Conservation (phyloP, 2,888 invertebrate species). For the Pardosa pseudoannulata region DNA sequence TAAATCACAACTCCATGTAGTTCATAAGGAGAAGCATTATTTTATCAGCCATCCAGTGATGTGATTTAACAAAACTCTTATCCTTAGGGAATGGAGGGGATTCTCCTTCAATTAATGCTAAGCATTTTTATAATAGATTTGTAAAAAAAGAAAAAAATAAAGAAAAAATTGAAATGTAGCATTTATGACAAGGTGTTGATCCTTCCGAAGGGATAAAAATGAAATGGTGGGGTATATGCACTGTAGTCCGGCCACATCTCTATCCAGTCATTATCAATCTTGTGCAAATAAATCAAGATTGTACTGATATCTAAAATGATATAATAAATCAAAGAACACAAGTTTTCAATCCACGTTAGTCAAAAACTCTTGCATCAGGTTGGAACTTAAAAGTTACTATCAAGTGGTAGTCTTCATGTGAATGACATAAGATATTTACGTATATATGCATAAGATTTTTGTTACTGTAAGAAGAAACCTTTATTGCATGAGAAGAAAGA, state of each 20-base stretch:
- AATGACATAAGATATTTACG: constrained; percentile 29
- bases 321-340: constrained; percentile 46
- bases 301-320: constrained; percentile 45
- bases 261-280: constrained; percentile 49
- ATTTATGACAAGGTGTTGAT: constrained; percentile 45
- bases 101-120: constrained; percentile 62
- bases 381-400: constrained; percentile 42
- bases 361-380: constrained; percentile 41
- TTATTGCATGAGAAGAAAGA: constrained; percentile 57
- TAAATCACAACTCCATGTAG: constrained; percentile 46
- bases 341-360: constrained; percentile 40
- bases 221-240: constrained; percentile 56
- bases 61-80: constrained; percentile 42
- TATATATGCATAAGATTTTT: constrained; percentile 46
- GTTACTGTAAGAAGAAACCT: constrained; percentile 54
- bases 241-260: constrained; percentile 69
- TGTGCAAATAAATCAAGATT: constrained; percentile 48
- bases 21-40: constrained; percentile 55
- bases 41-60: constrained; percentile 64
- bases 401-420: constrained; percentile 44
- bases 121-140: constrained; percentile 66
- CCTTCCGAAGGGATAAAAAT: constrained; percentile 28
- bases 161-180: constrained; percentile 38
- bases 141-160: constrained; percentile 37
- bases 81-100: constrained; percentile 45